Evolutionary conservation across 2,888 invertebrate species (phyloP).

Genomic region (Caenorhabditis panamensis): DNA sequence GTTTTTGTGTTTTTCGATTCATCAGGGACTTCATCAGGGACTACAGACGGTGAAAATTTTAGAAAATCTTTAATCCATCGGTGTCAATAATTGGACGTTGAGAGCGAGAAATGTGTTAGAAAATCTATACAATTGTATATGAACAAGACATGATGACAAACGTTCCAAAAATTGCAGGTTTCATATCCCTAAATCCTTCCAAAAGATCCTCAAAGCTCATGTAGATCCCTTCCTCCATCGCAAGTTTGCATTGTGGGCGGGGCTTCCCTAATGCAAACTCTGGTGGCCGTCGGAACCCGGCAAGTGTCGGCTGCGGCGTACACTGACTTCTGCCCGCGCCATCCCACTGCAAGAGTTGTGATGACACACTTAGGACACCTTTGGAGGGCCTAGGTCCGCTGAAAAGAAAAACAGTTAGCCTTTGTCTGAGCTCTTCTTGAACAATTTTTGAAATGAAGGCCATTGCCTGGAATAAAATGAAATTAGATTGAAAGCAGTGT

Average conservation of each 20-base stretch:
- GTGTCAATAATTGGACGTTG: too few relatives aligned
- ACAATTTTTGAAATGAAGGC: slow-evolving; percentile 6
- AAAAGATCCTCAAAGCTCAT: too few relatives aligned
- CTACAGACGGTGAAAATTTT: too few relatives aligned
- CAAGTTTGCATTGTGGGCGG: slow-evolving; percentile 40
- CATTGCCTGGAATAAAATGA: slow-evolving; percentile 9
- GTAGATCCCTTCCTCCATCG: too few relatives aligned
- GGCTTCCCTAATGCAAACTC: slow-evolving; percentile 21
- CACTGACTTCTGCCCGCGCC: neutral
- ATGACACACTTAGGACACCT: slow-evolving; percentile 68
- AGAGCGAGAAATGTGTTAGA: too few relatives aligned
- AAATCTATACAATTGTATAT: too few relatives aligned
- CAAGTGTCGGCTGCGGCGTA: slow-evolving; percentile 38
- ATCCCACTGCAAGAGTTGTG: slow-evolving; percentile 42
- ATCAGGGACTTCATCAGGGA: too few relatives aligned
- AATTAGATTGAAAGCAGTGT: neutral
- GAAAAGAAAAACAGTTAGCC: slow-evolving; percentile 64
- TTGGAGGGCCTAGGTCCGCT: slow-evolving; percentile 63
- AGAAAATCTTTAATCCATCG: too few relatives aligned
- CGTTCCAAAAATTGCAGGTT: too few relatives aligned
- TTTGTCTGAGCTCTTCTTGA: slow-evolving; percentile 59
- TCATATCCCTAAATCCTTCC: too few relatives aligned
- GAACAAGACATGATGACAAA: too few relatives aligned
- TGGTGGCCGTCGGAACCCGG: slow-evolving; percentile 36
- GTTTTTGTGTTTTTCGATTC: too few relatives aligned